These are phyloP conservation scores for Lagocephalus sceleratus DNA, from an alignment of 2,797 vertebrate species.

Conservation along the genomic window DNA sequence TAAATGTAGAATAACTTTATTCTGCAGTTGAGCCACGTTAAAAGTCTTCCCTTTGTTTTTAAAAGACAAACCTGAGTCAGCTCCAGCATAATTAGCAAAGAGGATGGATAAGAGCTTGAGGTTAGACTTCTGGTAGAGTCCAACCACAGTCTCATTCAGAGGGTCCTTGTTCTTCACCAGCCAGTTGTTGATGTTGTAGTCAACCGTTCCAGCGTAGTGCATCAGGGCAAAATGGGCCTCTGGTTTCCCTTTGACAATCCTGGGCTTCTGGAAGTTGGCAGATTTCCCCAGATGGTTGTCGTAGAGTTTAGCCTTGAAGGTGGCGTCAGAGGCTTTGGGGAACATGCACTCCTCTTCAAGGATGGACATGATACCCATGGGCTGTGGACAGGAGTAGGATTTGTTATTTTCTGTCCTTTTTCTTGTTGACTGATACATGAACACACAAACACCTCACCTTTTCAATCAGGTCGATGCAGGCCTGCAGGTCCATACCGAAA, in stretches of 20 bases:
- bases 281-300: constrained; percentile 86
- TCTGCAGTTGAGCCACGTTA: no score
- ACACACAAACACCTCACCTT: no score
- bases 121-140: constrained; percentile 81
- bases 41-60: no score
- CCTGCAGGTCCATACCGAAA: constrained; percentile 78
- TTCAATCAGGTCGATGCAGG: constrained; percentile 80
- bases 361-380: constrained; percentile 91
- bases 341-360: constrained; percentile 59
- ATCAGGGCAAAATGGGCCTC: constrained; percentile 81
- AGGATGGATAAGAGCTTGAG: constrained; percentile 77
- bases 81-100: constrained; percentile 77
- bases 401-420: background rate
- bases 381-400: constrained; percentile 47
- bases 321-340: constrained; percentile 63
- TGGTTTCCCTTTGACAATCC: constrained; percentile 78
- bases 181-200: constrained; percentile 84
- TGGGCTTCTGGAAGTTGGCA: constrained; percentile 81
- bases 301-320: constrained; percentile 83
- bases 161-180: constrained; percentile 85
- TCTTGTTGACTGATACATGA: background rate
- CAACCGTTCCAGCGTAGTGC: constrained; percentile 82
- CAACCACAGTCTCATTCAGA: constrained; percentile 82
- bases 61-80: constrained; percentile 66
- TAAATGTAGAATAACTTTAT: background rate